These are phyloP conservation scores for Hydrocynus forskahlii DNA, from an alignment of 2,797 vertebrate genomes.

Conservation along the genomic window DNA sequence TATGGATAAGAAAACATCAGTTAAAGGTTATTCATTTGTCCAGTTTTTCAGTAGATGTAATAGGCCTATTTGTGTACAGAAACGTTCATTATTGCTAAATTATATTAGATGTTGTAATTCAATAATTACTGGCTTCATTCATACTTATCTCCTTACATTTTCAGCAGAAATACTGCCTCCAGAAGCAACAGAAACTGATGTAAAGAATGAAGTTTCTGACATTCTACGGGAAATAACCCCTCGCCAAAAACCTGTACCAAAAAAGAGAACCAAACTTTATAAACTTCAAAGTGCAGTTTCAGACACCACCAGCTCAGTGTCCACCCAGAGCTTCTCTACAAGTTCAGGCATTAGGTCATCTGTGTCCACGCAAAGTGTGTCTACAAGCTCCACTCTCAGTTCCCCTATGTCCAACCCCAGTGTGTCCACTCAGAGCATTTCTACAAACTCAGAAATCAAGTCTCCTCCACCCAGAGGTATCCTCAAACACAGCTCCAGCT, in stretches of 20 bases:
- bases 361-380: constrained; percentile 76
- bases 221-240: constrained; percentile 64
- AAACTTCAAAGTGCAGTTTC: constrained; percentile 66
- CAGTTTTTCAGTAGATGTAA: background rate
- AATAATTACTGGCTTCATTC: background rate
- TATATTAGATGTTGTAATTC: background rate
- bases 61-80: background rate
- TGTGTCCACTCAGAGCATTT: constrained; percentile 54
- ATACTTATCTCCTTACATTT: constrained; percentile 19
- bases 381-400: constrained; percentile 59
- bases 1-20: constrained; percentile 32
- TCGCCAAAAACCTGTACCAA: constrained; percentile 84
- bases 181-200: constrained; percentile 56
- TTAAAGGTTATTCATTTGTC: constrained; percentile 59
- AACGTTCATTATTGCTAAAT: background rate
- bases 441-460: constrained; percentile 57
- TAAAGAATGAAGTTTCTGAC: constrained; percentile 63
- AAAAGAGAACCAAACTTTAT: constrained; percentile 84
- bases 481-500: constrained; percentile 80
- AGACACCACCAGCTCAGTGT: constrained; percentile 62
- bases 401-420: constrained; percentile 58
- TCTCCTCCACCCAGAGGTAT: constrained; percentile 74
- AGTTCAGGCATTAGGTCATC: constrained; percentile 82
- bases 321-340: constrained; percentile 72
- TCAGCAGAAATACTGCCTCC: constrained; percentile 20